Evolutionary conservation across 2,888 invertebrate species (phyloP), one percentile per base, ranked within the genome.

Genomic region (Plusia festucae): DNA sequence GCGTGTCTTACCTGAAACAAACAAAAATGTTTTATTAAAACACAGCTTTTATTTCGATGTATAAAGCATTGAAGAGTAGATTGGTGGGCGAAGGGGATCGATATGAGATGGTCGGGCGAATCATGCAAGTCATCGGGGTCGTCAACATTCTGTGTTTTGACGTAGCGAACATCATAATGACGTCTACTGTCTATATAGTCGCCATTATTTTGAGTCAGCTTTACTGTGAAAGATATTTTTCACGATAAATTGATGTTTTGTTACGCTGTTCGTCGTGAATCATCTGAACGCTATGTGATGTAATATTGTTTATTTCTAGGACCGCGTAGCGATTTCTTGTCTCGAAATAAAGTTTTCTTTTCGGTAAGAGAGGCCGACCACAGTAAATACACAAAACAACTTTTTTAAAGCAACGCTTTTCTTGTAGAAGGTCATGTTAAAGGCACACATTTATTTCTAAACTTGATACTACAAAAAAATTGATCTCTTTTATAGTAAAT

Each of bases 71-170:
- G 69, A 79, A 82, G 77, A 74, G 81, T 81, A 71, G 83, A 81
- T 83, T 76, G 76, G 78, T 75, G 83, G 74, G 75, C 75, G 78
- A 80, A 73, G 77, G 79, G 82, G 87, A 89, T 90, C 90, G 85
- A 91, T 91, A 90, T 76, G 82, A 85, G 86, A 88, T 88, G 84
- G 90, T 83, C 79, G 82, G 60, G 46, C 76, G 76, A 86, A 88
- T 85, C 85, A 82, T 89, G 91, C 92, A 91, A 93, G 91, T 94
- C 92, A 94, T 88, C 82, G 88, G 85, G 92, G 91, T 93, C 91
- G 88, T 90, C 90, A 90, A 90, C 92, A 83, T 76, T 73, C 67
- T 70, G 69, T 89, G 89, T 92, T 91, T 91, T 91, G 90, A 91
- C 90, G 89, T 86, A 88, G 84, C 83, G 51, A 74, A 63, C 72